Percentiles rank a stretch among this genome's conserved stretches.
Conservation (phyloP, 2,888 invertebrate genomes). For the Lasioglossum lativentre region DNA sequence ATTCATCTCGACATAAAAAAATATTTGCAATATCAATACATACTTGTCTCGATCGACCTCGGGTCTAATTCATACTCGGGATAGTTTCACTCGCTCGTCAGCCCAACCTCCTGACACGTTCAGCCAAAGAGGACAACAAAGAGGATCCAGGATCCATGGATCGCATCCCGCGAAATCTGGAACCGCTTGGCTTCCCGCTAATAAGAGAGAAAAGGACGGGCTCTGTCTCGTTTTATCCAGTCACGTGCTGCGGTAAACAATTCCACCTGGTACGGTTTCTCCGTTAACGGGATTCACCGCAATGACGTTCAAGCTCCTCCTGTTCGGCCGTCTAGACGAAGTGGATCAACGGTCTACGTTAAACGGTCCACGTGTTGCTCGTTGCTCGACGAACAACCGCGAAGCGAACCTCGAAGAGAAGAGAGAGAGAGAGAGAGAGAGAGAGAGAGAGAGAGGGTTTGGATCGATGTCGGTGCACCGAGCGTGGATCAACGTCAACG, state of each 20-base stretch:
- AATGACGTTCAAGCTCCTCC: conserved; percentile 54
- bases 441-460: background rate
- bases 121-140: background rate
- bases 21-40: background rate
- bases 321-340: conserved; percentile 60
- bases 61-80: no score
- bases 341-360: conserved; percentile 56
- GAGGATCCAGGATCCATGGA: background rate
- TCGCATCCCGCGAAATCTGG: conserved; percentile 16
- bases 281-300: conserved; percentile 62
- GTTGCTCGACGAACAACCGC: background rate
- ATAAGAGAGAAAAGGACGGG: background rate
- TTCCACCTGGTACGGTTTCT: conserved; percentile 59
- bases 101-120: background rate
- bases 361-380: conserved; percentile 70
- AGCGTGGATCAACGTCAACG: background rate
- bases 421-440: background rate
- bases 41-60: background rate
- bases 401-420: background rate
- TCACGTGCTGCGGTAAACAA: conserved; percentile 31
- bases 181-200: conserved; percentile 37
- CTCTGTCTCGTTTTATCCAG: background rate
- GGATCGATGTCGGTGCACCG: background rate
- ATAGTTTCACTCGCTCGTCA: background rate
- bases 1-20: no score